Evolutionary conservation across 2,888 invertebrate species (phyloP).

Genomic region (Drosophila macrospina): DNA sequence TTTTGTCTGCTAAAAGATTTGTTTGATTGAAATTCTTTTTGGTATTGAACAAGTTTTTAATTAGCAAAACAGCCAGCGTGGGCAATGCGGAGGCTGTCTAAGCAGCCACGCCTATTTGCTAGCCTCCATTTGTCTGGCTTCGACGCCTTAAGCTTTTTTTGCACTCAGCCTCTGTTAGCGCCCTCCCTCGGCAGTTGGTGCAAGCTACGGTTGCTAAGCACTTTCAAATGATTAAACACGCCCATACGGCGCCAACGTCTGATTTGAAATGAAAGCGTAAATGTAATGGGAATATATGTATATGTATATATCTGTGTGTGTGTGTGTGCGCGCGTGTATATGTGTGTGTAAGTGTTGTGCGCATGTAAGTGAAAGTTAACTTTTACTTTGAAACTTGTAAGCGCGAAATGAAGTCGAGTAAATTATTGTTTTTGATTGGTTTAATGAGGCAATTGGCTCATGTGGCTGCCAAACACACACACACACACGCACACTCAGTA

Average conservation of each 20-base stretch:
- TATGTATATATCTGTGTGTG: slow-evolving; percentile 2
- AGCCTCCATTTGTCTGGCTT: slow-evolving; percentile 30
- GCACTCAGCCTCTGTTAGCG: neutral
- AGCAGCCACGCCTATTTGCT: slow-evolving; percentile 34
- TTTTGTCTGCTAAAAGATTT: slow-evolving; percentile 33
- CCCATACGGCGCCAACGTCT: slow-evolving; percentile 55
- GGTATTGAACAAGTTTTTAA: slow-evolving; percentile 49
- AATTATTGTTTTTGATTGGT: slow-evolving; percentile 73
- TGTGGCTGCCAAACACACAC: slow-evolving; percentile 20
- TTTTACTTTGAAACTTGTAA: slow-evolving; percentile 47
- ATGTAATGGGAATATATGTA: slow-evolving; percentile 10
- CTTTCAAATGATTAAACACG: slow-evolving; percentile 66
- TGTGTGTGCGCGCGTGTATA: neutral
- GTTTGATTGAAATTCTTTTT: slow-evolving; percentile 40
- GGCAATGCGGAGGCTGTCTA: slow-evolving; percentile 16
- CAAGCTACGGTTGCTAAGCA: slow-evolving; percentile 58
- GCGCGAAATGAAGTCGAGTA: slow-evolving; percentile 53
- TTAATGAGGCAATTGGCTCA: slow-evolving; percentile 62
- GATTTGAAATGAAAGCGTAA: slow-evolving; percentile 32
- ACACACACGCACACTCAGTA: neutral
- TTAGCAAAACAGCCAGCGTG: slow-evolving; percentile 47
- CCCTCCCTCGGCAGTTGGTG: neutral
- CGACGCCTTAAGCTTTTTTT: slow-evolving; percentile 24
- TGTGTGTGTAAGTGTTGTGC: slow-evolving; percentile 12
- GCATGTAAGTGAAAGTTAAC: slow-evolving; percentile 21